Evolutionary conservation across 2,113 vertebrate genomes (phyloP), one percentile per base, ranked within the genome.

Genomic region (Microcebus jonahi): DNA sequence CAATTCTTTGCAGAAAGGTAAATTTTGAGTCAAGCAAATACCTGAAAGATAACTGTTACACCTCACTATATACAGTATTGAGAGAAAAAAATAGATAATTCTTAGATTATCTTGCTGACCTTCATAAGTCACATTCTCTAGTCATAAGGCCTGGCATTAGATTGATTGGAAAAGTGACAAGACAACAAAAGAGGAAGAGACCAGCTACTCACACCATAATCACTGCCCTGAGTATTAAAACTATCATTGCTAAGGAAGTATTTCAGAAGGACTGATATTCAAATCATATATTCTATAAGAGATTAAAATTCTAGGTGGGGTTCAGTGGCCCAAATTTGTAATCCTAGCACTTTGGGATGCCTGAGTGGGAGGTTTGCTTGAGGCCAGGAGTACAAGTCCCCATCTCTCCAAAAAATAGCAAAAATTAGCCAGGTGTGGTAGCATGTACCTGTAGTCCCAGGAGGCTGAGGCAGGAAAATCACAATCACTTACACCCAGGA

Each of bases 1-100:
- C 4, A 31, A 0, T 18, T 25, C 92, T 97, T 76, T 10, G 8
- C 59, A 45, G 71, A 82, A 91, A 84, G 34, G 6, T 67, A 89
- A 76, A 68, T 90, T 86, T 25, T 94, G 18, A 92, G 50, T 73
- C 45, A 39, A 45, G 63, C 67, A 96, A 73, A 91, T 67, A 57
- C 5, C 29, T 50, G 15, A 87, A 57, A 75, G 42, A n/a, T 94
- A 34, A 25, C 42, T 71, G 36, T 34, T 57, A 14, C 0, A 57
- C 29, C 23, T 88, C 29, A 48, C 36, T 57, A 6, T 91, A 34
- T 79, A 55, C 15, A 81, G 18, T 31, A 59, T 14, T 68, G 39
- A 81, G 42, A 48, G 82, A 17, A 70, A 90, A 76, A 76, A 59
- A 25, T 15, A 50, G 4, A 23, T 61, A 65, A 48, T 79, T 73